These are phyloP conservation scores for Vanessa cardui DNA, from an alignment of 2,888 invertebrate genomes.

Conservation along the genomic window DNA sequence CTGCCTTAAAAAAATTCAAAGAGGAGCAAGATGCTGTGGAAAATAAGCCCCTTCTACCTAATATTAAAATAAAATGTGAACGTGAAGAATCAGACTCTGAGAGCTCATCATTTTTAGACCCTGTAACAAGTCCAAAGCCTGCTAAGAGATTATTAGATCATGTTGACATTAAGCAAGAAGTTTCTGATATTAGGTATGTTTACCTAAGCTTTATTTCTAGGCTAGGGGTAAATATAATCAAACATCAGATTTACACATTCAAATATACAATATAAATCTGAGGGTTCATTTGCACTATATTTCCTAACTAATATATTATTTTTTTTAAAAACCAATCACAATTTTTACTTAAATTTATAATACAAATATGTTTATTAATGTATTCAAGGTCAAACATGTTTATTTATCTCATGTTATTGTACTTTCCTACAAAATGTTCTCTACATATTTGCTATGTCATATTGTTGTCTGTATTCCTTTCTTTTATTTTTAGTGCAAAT, in stretches of 20 bases:
- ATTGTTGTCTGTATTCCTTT: neutral
- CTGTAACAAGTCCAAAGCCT: constrained; percentile 70
- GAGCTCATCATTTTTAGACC: constrained; percentile 74
- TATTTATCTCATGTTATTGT: too few species aligned
- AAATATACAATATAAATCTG: neutral
- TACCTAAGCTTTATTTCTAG: too few species aligned
- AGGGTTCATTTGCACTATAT: neutral
- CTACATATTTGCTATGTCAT: too few species aligned
- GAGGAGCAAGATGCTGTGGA: constrained; percentile 65
- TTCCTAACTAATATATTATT: neutral
- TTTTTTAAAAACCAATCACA: too few species aligned
- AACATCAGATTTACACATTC: too few species aligned
- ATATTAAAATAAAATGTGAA: constrained; percentile 75
- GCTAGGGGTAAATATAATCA: too few species aligned
- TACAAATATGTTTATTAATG: too few species aligned
- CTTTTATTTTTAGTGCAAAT: constrained; percentile 43
- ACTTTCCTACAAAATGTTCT: too few species aligned
- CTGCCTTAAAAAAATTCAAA: constrained; percentile 60
- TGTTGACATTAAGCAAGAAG: constrained; percentile 69
- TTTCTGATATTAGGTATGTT: constrained; percentile 54
- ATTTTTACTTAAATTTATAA: too few species aligned
- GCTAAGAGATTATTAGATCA: constrained; percentile 64
- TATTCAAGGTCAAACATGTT: too few species aligned
- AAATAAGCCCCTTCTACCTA: constrained; percentile 65
- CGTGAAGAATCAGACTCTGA: constrained; percentile 75